Evolutionary conservation across 92 coral and sea anemone genomes (phyloP).

Genomic region (Montipora capitata): DNA sequence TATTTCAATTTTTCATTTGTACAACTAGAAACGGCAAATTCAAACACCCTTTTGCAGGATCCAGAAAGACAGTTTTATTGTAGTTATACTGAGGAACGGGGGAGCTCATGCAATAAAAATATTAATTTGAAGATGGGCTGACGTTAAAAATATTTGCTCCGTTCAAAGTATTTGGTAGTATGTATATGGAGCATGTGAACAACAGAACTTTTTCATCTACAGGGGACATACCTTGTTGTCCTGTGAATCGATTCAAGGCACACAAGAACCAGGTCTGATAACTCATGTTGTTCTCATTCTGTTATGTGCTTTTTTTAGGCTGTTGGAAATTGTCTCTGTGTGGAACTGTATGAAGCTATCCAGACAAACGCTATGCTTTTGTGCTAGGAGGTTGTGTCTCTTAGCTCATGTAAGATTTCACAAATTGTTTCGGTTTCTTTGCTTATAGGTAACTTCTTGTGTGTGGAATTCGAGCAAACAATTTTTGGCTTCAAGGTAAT

Average conservation of each 20-base stretch:
- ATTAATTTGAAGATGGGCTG: no score
- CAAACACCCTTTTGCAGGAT: no score
- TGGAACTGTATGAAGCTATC: not conserved
- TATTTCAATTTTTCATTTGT: no score
- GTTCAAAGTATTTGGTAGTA: no score
- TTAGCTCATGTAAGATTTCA: no score
- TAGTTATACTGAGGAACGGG: no score
- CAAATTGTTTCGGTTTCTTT: not conserved
- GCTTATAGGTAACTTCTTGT: conserved; percentile 76
- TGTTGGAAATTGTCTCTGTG: not conserved
- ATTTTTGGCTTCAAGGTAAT: conserved; percentile 86
- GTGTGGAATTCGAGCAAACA: conserved; percentile 82
- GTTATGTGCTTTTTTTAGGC: not conserved
- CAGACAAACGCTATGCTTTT: not conserved
- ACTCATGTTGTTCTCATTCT: not conserved
- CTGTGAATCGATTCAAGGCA: conserved; percentile 77
- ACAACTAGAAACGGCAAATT: no score
- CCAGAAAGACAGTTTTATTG: no score
- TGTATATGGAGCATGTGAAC: not conserved
- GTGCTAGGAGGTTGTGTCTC: not conserved
- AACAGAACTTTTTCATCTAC: not conserved
- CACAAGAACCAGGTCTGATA: conserved; percentile 82
- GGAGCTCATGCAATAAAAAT: no score
- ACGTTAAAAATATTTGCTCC: not conserved
- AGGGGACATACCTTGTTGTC: conserved; percentile 91